Base-by-base conservation (phyloP, 2,888 invertebrate genomes). In the Drosophila diplacantha region DNA sequence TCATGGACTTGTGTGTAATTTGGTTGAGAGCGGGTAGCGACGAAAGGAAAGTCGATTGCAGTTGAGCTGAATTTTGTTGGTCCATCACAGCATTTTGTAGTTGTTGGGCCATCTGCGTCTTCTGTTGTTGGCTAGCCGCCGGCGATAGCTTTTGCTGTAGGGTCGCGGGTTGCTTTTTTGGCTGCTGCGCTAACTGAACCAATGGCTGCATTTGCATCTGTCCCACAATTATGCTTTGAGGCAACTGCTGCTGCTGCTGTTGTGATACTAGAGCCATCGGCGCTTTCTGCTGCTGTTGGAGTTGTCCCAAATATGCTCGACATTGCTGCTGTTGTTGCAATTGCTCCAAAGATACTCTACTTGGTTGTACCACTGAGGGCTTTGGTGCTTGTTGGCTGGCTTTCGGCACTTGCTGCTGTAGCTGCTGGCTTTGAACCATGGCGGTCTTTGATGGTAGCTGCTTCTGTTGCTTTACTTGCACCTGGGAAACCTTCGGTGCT, bases 1-100 rank as follows among this genome's bases (percentile, higher is more conserved):
- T 57, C 51, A 65, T 50, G 5, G 63, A 50, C 31, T 65, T 65
- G 34, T 65, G 64, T 2, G 63, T 59, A 3, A 59, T 55, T 55
- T 55, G 35, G 16, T 51, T 62, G 8, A 60, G 39, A 12, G 29
- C n/a, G 18, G 54, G 46, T 20, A 35, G 34, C 7, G 18, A 41
- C 3, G 46, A 50, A 16, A 63, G 63, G 11, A 50, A 7, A 14
- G 18, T 9, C 8, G 44, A 14, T 14, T 44, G 52, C 6, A 51
- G 9, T 26, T 66, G 60, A 3, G 18, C 9, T 18, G 22, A 12
- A 9, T 8, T 24, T 24, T n/a, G 44, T 20, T 9, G 18, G 5
- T 18, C 31, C 29, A 59, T 55, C 38, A 46, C 37, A 5, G 58
- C 35, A 1, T 31, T 50, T 1, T 26, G 31, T 0, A 50, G 16